phyloP scores from a whole-genome alignment of 1,140 invertebrate species.

The Drosophila hydei region DNA sequence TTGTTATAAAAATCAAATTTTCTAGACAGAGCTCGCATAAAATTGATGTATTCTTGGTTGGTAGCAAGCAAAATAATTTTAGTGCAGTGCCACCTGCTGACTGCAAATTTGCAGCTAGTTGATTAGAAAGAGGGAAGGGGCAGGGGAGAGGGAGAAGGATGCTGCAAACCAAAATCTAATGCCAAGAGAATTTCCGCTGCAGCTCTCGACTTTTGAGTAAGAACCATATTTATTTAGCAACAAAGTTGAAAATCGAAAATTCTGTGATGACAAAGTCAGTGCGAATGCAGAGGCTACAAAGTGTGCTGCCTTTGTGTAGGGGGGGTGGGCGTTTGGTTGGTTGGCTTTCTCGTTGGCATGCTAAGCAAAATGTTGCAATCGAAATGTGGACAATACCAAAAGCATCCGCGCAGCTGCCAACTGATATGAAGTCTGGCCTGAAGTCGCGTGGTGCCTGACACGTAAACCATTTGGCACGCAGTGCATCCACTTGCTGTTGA shows the following conservation, averaged over 20 bases:
- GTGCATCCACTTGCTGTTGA: slow-evolving; percentile 68
- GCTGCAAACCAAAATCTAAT: slow-evolving; percentile 13
- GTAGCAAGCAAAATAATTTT: slow-evolving; percentile 6
- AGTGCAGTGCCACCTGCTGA: background rate
- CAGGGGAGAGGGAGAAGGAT: background rate
- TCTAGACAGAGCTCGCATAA: background rate
- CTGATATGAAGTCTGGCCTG: slow-evolving; percentile 1
- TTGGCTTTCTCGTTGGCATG: slow-evolving; percentile 1
- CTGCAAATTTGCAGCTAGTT: slow-evolving; percentile 12
- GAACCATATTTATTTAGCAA: slow-evolving; percentile 43
- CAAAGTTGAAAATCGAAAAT: slow-evolving; percentile 47
- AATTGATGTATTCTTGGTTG: slow-evolving; percentile 12
- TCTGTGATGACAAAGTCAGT: slow-evolving; percentile 39
- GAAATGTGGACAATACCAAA: slow-evolving; percentile 33
- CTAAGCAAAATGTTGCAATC: slow-evolving; percentile 41
- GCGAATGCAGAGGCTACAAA: slow-evolving; percentile 8
- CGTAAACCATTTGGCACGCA: slow-evolving; percentile 81
- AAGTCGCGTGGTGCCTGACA: slow-evolving; percentile 30
- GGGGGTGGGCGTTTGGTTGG: background rate
- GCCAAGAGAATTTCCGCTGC: slow-evolving; percentile 3
- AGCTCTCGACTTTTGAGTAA: background rate
- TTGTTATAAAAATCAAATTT: background rate
- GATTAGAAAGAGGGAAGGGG: background rate
- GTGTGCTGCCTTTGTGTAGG: background rate
- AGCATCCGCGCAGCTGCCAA: slow-evolving; percentile 16